phyloP scores from a whole-genome alignment of 1,140 invertebrate genomes.

The Drosophila suzukii region DNA sequence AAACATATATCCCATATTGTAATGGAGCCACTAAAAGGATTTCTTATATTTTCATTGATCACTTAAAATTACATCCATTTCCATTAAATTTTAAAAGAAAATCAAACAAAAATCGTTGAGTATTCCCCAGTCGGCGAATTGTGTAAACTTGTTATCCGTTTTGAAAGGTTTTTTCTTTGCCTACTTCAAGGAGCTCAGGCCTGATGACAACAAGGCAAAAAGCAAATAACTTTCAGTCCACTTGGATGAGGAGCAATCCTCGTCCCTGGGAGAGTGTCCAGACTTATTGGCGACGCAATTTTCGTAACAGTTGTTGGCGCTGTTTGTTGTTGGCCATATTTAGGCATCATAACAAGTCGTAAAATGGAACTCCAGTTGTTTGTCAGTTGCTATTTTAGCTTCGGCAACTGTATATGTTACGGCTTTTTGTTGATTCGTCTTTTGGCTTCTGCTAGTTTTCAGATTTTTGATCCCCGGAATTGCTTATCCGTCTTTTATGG shows the following conservation, averaged over 20 bases:
- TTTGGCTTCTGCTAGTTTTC: conserved; percentile 61
- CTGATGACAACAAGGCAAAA: conserved; percentile 36
- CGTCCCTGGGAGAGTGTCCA: conserved; percentile 43
- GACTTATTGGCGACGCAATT: conserved; percentile 67
- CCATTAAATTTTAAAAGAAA: neutral
- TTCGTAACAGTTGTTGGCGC: conserved; percentile 35
- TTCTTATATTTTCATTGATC: too few species aligned
- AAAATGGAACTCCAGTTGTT: conserved; percentile 64
- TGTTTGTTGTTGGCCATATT: conserved; percentile 61
- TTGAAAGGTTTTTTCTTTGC: conserved; percentile 23
- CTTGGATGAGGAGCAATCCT: conserved; percentile 51
- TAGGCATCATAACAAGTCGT: conserved; percentile 66
- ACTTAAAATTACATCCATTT: too few species aligned
- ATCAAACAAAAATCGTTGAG: neutral
- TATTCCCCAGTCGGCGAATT: conserved; percentile 1
- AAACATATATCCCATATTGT: too few species aligned
- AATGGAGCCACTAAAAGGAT: too few species aligned
- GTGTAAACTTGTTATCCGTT: neutral
- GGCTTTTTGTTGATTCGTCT: conserved; percentile 46
- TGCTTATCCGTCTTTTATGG: conserved; percentile 36
- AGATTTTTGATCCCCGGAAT: conserved; percentile 65
- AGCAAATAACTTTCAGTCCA: conserved; percentile 68
- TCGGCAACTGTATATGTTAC: conserved; percentile 11
- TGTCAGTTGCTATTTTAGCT: conserved; percentile 37
- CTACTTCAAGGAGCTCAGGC: conserved; percentile 27